These are phyloP conservation scores for Prolemur simus DNA, from an alignment of 2,113 vertebrate genomes.

Conservation along the genomic window DNA sequence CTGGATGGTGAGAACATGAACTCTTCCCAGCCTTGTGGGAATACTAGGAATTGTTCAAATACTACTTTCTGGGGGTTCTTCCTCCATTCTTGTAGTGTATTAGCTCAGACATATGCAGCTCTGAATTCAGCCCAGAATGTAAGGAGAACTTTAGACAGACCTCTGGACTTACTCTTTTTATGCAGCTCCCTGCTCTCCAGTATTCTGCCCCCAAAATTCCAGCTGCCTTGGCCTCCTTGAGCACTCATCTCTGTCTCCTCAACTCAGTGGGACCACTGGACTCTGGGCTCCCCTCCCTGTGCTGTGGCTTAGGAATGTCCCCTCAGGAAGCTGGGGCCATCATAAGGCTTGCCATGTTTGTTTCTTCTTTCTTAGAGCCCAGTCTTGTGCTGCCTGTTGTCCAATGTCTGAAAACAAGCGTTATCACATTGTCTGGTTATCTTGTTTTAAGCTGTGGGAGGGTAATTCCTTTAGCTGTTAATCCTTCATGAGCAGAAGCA, in stretches of 20 bases:
- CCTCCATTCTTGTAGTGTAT: not conserved
- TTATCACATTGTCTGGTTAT: not conserved
- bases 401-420: not conserved
- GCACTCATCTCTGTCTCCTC: not conserved
- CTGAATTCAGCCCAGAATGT: not conserved
- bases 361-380: not conserved
- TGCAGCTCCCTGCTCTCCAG: not conserved
- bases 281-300: not conserved
- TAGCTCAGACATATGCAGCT: not conserved
- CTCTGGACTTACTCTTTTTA: not conserved
- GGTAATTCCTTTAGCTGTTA: not conserved
- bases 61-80: not conserved
- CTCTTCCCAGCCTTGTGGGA: not conserved
- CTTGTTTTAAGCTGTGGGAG: not conserved
- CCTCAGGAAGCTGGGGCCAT: rapidly evolving
- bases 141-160: not conserved
- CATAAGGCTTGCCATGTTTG: not conserved
- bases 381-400: not conserved
- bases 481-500: not conserved
- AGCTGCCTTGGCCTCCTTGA: not conserved
- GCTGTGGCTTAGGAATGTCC: not conserved
- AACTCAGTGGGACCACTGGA: not conserved
- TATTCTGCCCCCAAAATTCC: not conserved
- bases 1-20: not conserved
- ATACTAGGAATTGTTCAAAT: not conserved